A percentile compares a stretch with the other conserved stretches of the same genome.
These are phyloP conservation scores for Poecilia gillii DNA, from an alignment of 2,797 vertebrate species.

Conservation along the genomic window DNA sequence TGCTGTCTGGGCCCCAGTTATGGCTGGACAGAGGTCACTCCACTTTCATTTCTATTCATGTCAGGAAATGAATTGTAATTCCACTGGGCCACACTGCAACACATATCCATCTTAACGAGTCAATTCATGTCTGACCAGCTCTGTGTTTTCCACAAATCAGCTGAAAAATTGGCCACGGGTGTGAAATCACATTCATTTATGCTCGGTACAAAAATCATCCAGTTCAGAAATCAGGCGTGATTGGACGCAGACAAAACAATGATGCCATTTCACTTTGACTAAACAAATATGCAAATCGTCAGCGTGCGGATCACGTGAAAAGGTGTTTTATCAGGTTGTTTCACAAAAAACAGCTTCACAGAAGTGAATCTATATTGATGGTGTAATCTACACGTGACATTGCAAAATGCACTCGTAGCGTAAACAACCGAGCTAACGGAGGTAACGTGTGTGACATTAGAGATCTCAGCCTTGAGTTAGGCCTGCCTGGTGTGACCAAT, in stretches of 20 bases:
- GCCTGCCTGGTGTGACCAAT: background rate
- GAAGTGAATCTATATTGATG: background rate
- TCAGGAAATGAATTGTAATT: conserved; percentile 56
- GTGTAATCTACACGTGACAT: background rate
- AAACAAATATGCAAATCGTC: background rate
- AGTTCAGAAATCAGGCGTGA: conserved; percentile 4
- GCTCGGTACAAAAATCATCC: background rate
- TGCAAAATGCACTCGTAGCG: background rate
- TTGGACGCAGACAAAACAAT: background rate
- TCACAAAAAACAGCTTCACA: background rate
- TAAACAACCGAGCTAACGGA: background rate
- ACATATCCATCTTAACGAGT: conserved; percentile 40
- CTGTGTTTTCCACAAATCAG: conserved; percentile 31
- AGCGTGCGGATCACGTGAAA: background rate
- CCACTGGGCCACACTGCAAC: conserved; percentile 12
- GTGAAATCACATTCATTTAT: conserved; percentile 10
- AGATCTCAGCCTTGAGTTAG: background rate
- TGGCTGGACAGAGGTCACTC: conserved; percentile 36
- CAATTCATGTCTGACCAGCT: conserved; percentile 23
- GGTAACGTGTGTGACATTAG: background rate
- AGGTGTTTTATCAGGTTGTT: background rate
- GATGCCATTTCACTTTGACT: background rate
- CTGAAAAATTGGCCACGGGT: conserved; percentile 12
- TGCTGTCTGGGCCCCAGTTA: conserved; percentile 43
- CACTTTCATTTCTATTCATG: conserved; percentile 56